Conservation (phyloP, 2,797 vertebrate genomes). For the Pseudomugil gertrudae region DNA sequence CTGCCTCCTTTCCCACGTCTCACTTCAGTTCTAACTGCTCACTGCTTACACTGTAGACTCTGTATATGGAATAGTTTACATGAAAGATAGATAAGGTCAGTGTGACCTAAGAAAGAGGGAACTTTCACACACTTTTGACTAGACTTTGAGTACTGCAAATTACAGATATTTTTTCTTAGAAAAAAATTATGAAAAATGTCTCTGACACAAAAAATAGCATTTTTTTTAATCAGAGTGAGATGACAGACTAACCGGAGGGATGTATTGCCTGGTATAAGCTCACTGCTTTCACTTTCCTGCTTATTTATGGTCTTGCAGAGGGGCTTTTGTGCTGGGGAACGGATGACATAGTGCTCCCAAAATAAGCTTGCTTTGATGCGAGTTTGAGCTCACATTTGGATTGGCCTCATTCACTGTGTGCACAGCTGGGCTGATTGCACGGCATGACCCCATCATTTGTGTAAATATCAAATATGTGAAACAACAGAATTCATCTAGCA, state of each 20-base stretch:
- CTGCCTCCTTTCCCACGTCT: slow-evolving; percentile 44
- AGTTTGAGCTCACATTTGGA: slow-evolving; percentile 67
- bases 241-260: slow-evolving; percentile 34
- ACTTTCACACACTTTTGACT: slow-evolving; percentile 30
- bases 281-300: slow-evolving; percentile 40
- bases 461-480: slow-evolving; percentile 65
- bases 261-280: slow-evolving; percentile 16
- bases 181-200: neutral
- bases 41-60: slow-evolving; percentile 30
- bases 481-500: slow-evolving; percentile 47
- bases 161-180: neutral
- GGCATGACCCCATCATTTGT: slow-evolving; percentile 60
- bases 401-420: slow-evolving; percentile 72
- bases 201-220: slow-evolving; percentile 4
- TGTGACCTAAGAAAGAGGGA: slow-evolving; percentile 26
- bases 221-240: slow-evolving; percentile 18
- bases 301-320: slow-evolving; percentile 55
- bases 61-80: slow-evolving; percentile 39
- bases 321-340: slow-evolving; percentile 65
- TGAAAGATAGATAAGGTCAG: slow-evolving; percentile 39
- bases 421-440: slow-evolving; percentile 75
- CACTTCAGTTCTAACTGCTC: slow-evolving; percentile 49
- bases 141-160: slow-evolving; percentile 23
- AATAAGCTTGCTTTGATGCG: slow-evolving; percentile 66
- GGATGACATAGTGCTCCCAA: slow-evolving; percentile 67